Base-by-base conservation (phyloP, 2,888 invertebrate species). In the Atethmia centrago region DNA sequence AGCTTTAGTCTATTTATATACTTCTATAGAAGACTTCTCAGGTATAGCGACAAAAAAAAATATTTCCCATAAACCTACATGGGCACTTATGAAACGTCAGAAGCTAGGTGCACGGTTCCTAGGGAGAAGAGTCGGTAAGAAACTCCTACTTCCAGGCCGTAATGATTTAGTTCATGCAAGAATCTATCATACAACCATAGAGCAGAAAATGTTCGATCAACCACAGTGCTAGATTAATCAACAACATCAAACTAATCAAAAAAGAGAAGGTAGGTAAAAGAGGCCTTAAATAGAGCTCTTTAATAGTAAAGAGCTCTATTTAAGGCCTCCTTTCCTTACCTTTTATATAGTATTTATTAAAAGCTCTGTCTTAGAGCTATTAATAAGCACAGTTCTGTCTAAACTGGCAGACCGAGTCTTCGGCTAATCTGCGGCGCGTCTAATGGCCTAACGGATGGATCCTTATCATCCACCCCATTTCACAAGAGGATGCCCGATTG, bases 381-480 rank as follows among this genome's bases (percentile, higher is more conserved):
- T n/a, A 80, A 64, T 77, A 80, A 64, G 58, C 40, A 62, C 71
- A 21, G 61, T 31, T 14, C 55, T 28, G n/a, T 49, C 51, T 63
- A 19, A 47, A 53, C 74, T 19, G 58, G 58, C 9, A 25, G 14
- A 62, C 66, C 58, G 58, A 67, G 67, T 78, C 49, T 12, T 45
- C 72, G 64, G 25, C 62, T 82, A 78, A 78, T 78, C 67, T 64
- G 55, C 31, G 25, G 25, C n/a, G 47, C 36, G 36, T 49, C 62
- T 71, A 72, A 78, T 76, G 71, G 63, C 64, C 53, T 49, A 51
- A 68, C 47, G 64, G 59, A 78, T 68, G 83, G 64, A 67, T 55
- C 67, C 72, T 78, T 82, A 82, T 72, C 79, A 69, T 61, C 7
- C 79, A 47, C 59, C 51, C 71, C 72, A 67, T 80, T 80, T 59